Evolutionary conservation across 2,888 invertebrate genomes (phyloP).

Genomic region (Andricus curvator): DNA sequence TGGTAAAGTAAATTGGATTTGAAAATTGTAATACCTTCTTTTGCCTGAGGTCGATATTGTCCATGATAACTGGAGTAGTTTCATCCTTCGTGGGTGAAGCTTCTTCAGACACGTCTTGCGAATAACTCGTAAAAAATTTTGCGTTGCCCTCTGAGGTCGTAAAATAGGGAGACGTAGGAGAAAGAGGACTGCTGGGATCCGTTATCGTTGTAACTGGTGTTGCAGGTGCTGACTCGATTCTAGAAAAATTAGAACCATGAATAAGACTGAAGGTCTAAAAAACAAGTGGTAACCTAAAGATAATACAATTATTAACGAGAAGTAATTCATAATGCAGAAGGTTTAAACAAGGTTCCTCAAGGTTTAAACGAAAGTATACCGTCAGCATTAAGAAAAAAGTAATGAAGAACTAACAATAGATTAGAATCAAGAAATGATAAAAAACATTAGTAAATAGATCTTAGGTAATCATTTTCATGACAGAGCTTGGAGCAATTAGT

Average conservation of each 20-base stretch:
- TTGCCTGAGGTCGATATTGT: conserved; percentile 76
- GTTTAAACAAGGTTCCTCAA: background rate
- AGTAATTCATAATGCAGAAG: background rate
- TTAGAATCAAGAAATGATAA: background rate
- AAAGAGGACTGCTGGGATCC: conserved; percentile 78
- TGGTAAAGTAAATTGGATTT: background rate
- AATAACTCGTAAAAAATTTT: conserved; percentile 82
- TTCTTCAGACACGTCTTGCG: conserved; percentile 63
- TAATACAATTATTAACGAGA: background rate
- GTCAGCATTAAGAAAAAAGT: background rate
- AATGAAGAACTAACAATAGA: background rate
- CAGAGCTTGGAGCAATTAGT: background rate
- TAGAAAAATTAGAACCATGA: conserved; percentile 48
- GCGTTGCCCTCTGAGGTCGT: conserved; percentile 85
- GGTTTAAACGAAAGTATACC: background rate
- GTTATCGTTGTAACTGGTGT: conserved; percentile 66
- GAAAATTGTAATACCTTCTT: conserved; percentile 75
- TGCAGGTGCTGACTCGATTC: conserved; percentile 69
- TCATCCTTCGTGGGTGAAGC: conserved; percentile 62
- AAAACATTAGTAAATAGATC: background rate
- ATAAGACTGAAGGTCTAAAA: background rate
- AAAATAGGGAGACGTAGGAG: conserved; percentile 83
- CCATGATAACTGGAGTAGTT: conserved; percentile 58
- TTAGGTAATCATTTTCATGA: background rate
- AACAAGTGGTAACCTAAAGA: background rate